A percentile compares a stretch with the other conserved stretches of the same genome.
Conservation (phyloP, 2,888 invertebrate species). For the Pristionchus entomophagus region DNA sequence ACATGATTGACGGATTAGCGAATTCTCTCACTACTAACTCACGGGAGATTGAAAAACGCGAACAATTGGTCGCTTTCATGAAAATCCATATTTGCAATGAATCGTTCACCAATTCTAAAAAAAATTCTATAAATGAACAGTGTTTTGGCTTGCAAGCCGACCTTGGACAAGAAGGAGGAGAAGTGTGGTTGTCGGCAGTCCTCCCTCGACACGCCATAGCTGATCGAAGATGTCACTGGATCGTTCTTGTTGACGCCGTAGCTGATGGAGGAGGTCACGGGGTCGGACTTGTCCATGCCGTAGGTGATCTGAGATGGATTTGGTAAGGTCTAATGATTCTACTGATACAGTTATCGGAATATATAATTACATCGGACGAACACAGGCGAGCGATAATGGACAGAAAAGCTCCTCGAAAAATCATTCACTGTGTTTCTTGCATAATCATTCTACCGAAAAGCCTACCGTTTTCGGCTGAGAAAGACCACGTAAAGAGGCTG, state of each 20-base stretch:
- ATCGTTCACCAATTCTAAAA: no score
- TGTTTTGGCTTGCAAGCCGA: no score
- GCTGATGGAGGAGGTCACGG: constrained; percentile 49
- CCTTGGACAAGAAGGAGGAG: not conserved
- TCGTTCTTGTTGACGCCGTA: constrained; percentile 75
- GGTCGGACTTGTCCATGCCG: constrained; percentile 49
- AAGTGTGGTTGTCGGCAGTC: constrained; percentile 5
- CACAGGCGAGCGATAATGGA: no score
- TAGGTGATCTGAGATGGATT: constrained; percentile 41
- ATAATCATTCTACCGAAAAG: no score
- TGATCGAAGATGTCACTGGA: constrained; percentile 63
- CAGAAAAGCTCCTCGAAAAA: no score
- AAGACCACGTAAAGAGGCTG: not conserved
- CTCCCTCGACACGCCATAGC: constrained; percentile 40
- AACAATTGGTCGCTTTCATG: no score
- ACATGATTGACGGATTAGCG: constrained; percentile 16
- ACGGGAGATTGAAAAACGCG: not conserved
- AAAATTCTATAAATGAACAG: no score
- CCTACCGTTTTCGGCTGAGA: no score
- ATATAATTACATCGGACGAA: no score
- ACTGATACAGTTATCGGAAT: no score
- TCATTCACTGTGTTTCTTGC: no score
- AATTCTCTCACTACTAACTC: not conserved
- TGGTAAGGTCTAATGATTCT: no score
- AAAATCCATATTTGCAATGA: not conserved